Evolutionary conservation across 64 coral and sea anemone species (phyloP).

Genomic region (Actinia equina): DNA sequence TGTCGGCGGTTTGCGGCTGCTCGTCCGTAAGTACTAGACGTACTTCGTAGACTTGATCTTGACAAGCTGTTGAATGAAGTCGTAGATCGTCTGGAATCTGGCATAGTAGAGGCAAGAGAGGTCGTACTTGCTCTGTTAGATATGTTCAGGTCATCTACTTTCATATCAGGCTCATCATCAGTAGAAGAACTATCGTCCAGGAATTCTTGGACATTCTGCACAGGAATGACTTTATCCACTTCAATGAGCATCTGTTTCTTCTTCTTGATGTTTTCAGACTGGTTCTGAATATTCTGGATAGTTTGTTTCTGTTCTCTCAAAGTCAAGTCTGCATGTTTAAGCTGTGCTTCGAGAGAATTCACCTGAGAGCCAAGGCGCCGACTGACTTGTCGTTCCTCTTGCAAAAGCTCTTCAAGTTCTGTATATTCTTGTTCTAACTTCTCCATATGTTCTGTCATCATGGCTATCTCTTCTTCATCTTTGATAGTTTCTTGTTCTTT

Average conservation of each 20-base stretch:
- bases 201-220: conserved; percentile 4
- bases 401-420: background rate
- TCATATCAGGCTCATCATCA: conserved; percentile 19
- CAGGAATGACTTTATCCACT: conserved; percentile 5
- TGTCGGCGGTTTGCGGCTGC: conserved; percentile 45
- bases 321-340: conserved; percentile 23
- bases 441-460: conserved; percentile 24
- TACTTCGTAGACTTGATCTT: conserved; percentile 28
- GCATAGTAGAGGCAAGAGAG: background rate
- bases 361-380: conserved; percentile 36
- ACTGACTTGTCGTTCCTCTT: conserved; percentile 19
- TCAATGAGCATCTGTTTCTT: conserved; percentile 30
- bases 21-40: conserved; percentile 13
- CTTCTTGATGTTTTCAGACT: background rate
- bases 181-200: conserved; percentile 27
- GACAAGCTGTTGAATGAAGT: conserved; percentile 40
- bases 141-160: conserved; percentile 2
- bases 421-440: conserved; percentile 26
- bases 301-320: conserved; percentile 41
- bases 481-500: background rate
- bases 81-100: background rate
- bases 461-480: conserved; percentile 3
- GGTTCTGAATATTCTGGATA: background rate
- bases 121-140: background rate
- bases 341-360: conserved; percentile 49